Percentiles rank a stretch among this genome's conserved stretches.
These are phyloP conservation scores for Coccyzus lansbergi DNA, from an alignment of 2,797 vertebrate species.

Conservation along the genomic window DNA sequence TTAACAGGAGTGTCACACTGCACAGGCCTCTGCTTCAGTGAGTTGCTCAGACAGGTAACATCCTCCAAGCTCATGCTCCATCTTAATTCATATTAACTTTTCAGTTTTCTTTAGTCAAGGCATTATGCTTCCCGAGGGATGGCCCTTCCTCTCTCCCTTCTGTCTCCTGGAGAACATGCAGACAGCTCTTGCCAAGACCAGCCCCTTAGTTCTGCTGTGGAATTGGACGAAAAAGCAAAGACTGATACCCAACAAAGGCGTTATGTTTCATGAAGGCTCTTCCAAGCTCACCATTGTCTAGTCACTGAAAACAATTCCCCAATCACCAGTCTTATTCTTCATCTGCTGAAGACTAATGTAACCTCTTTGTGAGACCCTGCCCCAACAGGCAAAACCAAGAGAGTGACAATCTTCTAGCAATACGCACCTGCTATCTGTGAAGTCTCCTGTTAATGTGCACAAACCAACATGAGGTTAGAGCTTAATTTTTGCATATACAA, in stretches of 20 bases:
- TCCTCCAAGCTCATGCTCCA: accelerated
- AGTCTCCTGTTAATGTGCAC: neutral
- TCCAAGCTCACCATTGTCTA: neutral
- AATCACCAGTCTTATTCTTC: neutral
- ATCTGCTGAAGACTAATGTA: neutral
- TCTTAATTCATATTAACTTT: neutral
- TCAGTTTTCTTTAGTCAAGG: neutral
- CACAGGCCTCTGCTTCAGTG: neutral
- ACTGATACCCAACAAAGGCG: neutral
- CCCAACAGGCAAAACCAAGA: neutral
- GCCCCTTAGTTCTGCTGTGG: neutral
- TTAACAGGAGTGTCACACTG: neutral
- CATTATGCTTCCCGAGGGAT: neutral
- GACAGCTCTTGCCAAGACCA: neutral
- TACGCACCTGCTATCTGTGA: neutral
- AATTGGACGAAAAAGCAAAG: neutral
- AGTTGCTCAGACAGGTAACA: neutral
- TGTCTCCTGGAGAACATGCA: neutral
- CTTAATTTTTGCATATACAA: conserved; percentile 53
- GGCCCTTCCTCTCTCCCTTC: neutral
- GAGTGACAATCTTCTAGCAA: neutral
- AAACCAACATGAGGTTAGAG: neutral
- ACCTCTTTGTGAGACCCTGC: neutral
- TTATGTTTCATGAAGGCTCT: neutral
- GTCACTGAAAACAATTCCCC: neutral